These are phyloP conservation scores for Euclidia mi DNA, from an alignment of 2,888 invertebrate genomes.

Conservation along the genomic window DNA sequence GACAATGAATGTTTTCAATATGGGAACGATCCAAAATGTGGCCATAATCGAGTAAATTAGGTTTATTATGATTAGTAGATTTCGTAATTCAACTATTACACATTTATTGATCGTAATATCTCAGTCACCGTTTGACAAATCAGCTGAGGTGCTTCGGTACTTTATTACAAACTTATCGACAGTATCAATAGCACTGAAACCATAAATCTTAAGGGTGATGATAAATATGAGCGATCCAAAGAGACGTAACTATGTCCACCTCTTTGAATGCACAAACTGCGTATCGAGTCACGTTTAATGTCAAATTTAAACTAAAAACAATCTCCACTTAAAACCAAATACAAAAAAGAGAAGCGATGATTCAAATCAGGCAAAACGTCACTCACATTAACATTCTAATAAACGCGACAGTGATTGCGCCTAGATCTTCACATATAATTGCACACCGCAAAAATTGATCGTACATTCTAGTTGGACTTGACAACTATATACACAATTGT, in stretches of 20 bases:
- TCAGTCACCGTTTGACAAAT: too few species aligned
- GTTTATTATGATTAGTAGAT: too few species aligned
- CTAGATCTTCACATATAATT: conserved; percentile 47
- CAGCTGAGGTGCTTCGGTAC: too few species aligned
- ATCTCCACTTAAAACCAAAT: not conserved
- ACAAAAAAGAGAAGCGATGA: not conserved
- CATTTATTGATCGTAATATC: too few species aligned
- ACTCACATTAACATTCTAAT: not conserved
- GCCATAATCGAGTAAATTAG: not conserved
- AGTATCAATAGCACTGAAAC: too few species aligned
- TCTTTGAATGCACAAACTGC: too few species aligned
- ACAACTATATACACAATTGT: conserved; percentile 57
- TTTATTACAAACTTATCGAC: too few species aligned
- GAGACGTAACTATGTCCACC: too few species aligned
- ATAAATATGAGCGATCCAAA: too few species aligned
- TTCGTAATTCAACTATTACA: too few species aligned
- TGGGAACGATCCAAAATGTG: not conserved
- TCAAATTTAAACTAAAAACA: not conserved
- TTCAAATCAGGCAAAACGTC: not conserved
- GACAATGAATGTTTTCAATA: not conserved
- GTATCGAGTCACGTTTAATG: too few species aligned
- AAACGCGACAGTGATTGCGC: conserved; percentile 9
- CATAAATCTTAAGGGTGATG: too few species aligned
- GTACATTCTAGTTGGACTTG: conserved; percentile 44
- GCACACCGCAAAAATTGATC: conserved; percentile 35